phyloP scores from a whole-genome alignment of 35 echinoderm and acorn worm species.

The Diadema setosum region DNA sequence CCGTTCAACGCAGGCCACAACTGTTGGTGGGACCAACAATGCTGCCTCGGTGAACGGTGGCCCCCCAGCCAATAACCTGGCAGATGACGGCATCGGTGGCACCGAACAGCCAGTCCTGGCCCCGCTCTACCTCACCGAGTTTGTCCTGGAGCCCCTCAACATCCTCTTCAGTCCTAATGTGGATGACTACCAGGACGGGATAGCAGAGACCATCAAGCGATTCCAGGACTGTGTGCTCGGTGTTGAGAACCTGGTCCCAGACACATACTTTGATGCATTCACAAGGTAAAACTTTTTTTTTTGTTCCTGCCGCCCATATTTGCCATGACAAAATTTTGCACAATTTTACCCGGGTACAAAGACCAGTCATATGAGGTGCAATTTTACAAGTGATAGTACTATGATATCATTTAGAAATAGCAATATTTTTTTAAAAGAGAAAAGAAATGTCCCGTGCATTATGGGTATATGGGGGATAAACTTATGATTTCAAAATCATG shows the following conservation, averaged over 20 bases:
- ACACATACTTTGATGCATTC: slow-evolving; percentile 98
- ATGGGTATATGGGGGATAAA: too few relatives aligned
- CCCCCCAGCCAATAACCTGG: slow-evolving; percentile 28
- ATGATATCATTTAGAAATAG: too few relatives aligned
- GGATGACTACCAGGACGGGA: slow-evolving; percentile 88
- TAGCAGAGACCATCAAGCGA: slow-evolving; percentile 76
- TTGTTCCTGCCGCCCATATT: too few relatives aligned
- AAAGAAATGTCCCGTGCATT: too few relatives aligned
- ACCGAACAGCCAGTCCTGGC: slow-evolving; percentile 33
- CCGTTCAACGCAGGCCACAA: too few relatives aligned
- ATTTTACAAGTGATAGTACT: too few relatives aligned
- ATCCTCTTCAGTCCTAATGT: slow-evolving; percentile 81
- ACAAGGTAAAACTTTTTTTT: slow-evolving; percentile 96
- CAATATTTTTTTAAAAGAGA: too few relatives aligned
- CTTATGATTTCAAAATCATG: too few relatives aligned
- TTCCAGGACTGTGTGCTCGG: slow-evolving; percentile 98
- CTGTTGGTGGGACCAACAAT: slow-evolving; percentile 32
- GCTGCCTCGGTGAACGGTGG: slow-evolving; percentile 29
- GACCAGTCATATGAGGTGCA: too few relatives aligned
- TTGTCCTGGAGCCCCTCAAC: slow-evolving; percentile 86
- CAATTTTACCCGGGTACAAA: too few relatives aligned
- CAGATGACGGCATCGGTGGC: slow-evolving; percentile 1
- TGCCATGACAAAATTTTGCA: too few relatives aligned
- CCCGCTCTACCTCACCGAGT: slow-evolving; percentile 89
- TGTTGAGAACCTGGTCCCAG: slow-evolving; percentile 94